Evolutionary conservation across 2,797 vertebrate genomes (phyloP).

Genomic region (Apogon talboti): DNA sequence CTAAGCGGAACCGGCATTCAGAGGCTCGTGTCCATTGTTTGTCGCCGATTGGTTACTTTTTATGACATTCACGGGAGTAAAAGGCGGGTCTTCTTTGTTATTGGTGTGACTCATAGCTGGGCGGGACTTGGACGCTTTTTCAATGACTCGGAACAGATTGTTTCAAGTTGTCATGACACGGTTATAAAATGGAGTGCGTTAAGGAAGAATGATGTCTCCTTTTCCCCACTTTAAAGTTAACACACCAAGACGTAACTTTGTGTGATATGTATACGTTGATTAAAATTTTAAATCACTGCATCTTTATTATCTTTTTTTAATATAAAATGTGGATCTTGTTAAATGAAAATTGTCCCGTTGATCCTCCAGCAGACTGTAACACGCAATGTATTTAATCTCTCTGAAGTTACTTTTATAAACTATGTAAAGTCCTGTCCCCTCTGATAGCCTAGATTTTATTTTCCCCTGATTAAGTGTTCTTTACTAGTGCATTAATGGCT

Average conservation of each 20-base stretch:
- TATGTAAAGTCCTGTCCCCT: background rate
- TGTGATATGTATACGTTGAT: background rate
- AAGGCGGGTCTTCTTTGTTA: constrained; percentile 10
- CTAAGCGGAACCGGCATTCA: constrained; percentile 68
- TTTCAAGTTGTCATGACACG: constrained; percentile 30
- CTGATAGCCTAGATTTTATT: too few species aligned
- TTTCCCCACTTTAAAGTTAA: background rate
- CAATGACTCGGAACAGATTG: constrained; percentile 10
- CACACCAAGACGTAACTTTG: background rate
- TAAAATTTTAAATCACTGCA: too few species aligned
- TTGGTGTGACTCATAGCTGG: constrained; percentile 38
- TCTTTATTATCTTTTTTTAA: too few species aligned
- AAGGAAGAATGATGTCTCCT: too few species aligned
- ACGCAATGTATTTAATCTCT: background rate
- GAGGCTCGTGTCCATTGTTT: constrained; percentile 16
- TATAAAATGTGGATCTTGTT: too few species aligned
- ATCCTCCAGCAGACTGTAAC: too few species aligned
- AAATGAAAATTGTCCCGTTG: too few species aligned
- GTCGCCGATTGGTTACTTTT: constrained; percentile 48
- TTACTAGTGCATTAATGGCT: background rate
- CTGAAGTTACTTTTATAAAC: background rate
- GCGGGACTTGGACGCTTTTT: constrained; percentile 21
- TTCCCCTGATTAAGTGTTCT: background rate
- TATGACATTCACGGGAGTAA: background rate
- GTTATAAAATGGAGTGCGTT: constrained; percentile 15